phyloP scores from a whole-genome alignment of 2,888 invertebrate species.

The Drosophila borborema region DNA sequence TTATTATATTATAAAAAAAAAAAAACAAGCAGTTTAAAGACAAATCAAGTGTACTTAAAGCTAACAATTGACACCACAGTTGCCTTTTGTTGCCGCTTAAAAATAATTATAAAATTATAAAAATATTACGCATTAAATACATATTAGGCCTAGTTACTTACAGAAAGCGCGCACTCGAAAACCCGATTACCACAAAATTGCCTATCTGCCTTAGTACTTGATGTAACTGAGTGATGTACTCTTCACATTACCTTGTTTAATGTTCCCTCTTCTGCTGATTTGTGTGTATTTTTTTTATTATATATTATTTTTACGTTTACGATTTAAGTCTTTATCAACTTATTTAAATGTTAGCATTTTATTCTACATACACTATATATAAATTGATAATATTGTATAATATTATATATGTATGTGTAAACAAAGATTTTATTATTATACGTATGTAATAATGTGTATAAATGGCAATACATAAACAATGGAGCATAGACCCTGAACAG shows the following conservation, averaged over 20 bases:
- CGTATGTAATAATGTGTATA: conserved; percentile 56
- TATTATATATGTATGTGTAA: conserved; percentile 71
- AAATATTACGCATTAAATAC: conserved; percentile 31
- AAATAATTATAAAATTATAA: conserved; percentile 18
- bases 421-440: conserved; percentile 73
- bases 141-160: conserved; percentile 67
- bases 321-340: conserved; percentile 59
- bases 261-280: conserved; percentile 32
- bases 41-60: conserved; percentile 73
- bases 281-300: conserved; percentile 35
- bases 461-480: conserved; percentile 46
- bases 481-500: conserved; percentile 8
- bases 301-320: conserved; percentile 62
- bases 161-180: conserved; percentile 62
- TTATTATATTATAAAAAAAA: conserved; percentile 16
- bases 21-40: conserved; percentile 42
- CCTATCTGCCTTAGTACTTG: conserved; percentile 46
- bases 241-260: conserved; percentile 14
- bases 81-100: conserved; percentile 59
- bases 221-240: conserved; percentile 30
- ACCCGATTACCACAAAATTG: conserved; percentile 30
- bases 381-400: conserved; percentile 68
- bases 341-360: conserved; percentile 68
- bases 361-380: conserved; percentile 29
- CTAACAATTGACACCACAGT: conserved; percentile 45